Percentiles rank a stretch among this genome's conserved stretches.
Evolutionary conservation across 2,888 invertebrate species (phyloP).

Genomic region (Neoitamus cyanurus): DNA sequence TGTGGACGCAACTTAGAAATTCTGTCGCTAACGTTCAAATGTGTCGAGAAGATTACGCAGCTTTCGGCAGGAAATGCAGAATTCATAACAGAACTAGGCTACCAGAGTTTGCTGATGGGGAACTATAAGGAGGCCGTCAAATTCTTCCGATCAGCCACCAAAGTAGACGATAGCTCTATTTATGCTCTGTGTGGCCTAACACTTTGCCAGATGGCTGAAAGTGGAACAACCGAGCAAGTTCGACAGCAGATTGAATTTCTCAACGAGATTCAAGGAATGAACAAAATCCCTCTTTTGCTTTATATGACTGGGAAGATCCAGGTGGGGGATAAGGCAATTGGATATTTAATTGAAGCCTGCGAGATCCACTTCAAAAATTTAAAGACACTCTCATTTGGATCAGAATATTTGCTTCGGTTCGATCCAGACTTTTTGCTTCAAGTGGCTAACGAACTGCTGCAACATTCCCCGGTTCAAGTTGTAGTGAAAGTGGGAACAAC

Average conservation of each 20-base stretch:
- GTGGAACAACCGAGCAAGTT: conserved; percentile 78
- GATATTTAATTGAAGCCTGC: conserved; percentile 73
- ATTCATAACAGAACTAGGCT: conserved; percentile 84
- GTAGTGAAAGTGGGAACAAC: conserved; percentile 64
- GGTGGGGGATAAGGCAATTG: conserved; percentile 69
- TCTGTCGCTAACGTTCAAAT: conserved; percentile 78
- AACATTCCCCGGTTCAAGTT: conserved; percentile 76
- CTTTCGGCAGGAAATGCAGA: conserved; percentile 76
- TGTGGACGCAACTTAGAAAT: conserved; percentile 76
- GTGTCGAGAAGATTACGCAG: conserved; percentile 83
- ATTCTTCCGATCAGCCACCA: conserved; percentile 83
- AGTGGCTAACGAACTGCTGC: conserved; percentile 80
- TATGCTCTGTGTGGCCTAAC: conserved; percentile 84
- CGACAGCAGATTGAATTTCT: conserved; percentile 88
- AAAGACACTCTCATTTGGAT: conserved; percentile 75
- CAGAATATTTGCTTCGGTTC: conserved; percentile 77
- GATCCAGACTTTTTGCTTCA: conserved; percentile 89
- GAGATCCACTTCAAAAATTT: conserved; percentile 69
- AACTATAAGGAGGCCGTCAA: conserved; percentile 82
- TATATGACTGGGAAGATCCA: conserved; percentile 76
- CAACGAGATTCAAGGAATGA: conserved; percentile 79
- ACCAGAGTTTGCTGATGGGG: conserved; percentile 79
- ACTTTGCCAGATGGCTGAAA: conserved; percentile 81
- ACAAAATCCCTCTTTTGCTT: conserved; percentile 75
- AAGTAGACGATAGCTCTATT: conserved; percentile 85